Evolutionary conservation across 2,113 vertebrate genomes (phyloP).

Genomic region (Apteryx owenii): DNA sequence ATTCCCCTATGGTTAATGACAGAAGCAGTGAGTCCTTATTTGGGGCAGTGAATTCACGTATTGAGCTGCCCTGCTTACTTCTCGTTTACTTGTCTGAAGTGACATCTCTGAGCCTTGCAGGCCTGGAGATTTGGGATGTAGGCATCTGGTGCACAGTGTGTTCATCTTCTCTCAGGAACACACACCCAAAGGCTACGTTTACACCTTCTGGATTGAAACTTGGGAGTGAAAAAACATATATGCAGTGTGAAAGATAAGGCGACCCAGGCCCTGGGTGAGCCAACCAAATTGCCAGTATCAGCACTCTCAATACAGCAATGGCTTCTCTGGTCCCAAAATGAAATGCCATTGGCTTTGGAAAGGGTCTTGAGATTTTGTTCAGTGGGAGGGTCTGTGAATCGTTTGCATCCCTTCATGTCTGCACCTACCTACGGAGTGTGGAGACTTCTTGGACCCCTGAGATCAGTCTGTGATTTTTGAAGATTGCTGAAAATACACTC

Average conservation of each 20-base stretch:
- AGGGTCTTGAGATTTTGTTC: not conserved
- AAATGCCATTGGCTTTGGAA: not conserved
- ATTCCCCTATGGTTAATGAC: not conserved
- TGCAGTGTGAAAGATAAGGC: accelerated
- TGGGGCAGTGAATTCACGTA: not conserved
- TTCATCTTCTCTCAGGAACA: not conserved
- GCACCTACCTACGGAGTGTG: not conserved
- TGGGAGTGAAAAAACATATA: not conserved
- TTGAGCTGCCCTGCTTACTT: not conserved
- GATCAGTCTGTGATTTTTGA: not conserved
- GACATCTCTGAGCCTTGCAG: not conserved
- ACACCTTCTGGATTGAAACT: not conserved
- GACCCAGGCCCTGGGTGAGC: accelerated
- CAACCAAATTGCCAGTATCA: not conserved
- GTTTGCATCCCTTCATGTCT: not conserved
- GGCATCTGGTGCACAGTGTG: not conserved
- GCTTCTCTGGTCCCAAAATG: not conserved
- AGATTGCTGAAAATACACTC: not conserved
- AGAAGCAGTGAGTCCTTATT: not conserved
- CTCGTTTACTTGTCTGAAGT: not conserved
- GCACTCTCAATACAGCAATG: not conserved
- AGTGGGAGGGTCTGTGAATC: not conserved
- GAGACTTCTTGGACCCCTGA: not conserved
- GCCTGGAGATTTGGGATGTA: not conserved
- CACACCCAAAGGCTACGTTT: accelerated